phyloP scores from a whole-genome alignment of 1,140 invertebrate species.

The Lycorma delicatula region DNA sequence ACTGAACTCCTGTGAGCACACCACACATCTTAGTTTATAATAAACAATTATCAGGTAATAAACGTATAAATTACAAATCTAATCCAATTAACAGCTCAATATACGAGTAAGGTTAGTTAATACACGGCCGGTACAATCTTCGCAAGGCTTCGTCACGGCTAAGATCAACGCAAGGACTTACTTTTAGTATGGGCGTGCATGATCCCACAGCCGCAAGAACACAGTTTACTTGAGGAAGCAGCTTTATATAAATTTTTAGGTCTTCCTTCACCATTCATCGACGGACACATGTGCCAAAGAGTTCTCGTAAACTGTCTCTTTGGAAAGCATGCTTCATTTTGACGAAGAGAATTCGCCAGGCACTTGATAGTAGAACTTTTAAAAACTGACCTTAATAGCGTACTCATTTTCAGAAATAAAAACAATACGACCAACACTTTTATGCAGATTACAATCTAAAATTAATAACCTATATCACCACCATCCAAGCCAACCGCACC shows the following conservation, averaged over 20 bases:
- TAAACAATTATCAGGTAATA: background rate
- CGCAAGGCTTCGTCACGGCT: too few relatives aligned
- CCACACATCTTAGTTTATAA: background rate
- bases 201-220: slow-evolving; percentile 11
- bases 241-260: too few relatives aligned
- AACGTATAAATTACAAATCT: background rate
- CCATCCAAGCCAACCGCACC: too few relatives aligned
- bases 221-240: slow-evolving; percentile 1
- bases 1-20: background rate
- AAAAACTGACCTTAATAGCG: slow-evolving; percentile 8
- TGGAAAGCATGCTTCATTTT: background rate
- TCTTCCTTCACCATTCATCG: too few relatives aligned
- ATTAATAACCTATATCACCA: too few relatives aligned
- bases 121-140: too few relatives aligned
- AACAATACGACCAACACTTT: background rate
- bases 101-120: background rate
- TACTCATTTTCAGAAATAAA: slow-evolving; percentile 5
- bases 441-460: background rate
- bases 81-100: background rate
- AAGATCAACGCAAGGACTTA: too few relatives aligned
- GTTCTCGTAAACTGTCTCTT: slow-evolving; percentile 14
- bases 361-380: background rate
- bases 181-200: slow-evolving; percentile 12
- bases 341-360: slow-evolving; percentile 5
- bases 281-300: slow-evolving; percentile 20